phyloP scores from a whole-genome alignment of 2,888 invertebrate species.

The Morpho helenor region DNA sequence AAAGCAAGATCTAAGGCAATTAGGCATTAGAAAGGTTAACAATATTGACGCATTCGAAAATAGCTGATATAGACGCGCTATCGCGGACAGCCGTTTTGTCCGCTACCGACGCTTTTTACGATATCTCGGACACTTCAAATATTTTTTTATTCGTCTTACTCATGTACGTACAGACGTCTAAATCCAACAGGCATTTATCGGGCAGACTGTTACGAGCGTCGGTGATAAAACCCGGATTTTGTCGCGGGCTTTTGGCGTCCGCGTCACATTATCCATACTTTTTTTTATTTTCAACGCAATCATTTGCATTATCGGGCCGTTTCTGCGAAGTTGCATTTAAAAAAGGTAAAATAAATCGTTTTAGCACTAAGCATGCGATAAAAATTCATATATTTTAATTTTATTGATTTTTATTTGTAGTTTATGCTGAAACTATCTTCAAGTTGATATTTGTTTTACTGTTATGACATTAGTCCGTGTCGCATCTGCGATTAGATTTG shows the following conservation, averaged over 20 bases:
- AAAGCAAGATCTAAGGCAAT: no score
- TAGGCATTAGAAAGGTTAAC: no score
- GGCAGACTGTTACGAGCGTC: conserved; percentile 40
- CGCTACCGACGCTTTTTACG: conserved; percentile 52
- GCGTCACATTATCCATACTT: conserved; percentile 37
- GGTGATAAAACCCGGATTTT: conserved; percentile 46
- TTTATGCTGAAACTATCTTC: neutral
- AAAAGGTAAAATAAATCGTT: conserved; percentile 21
- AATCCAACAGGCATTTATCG: conserved; percentile 54
- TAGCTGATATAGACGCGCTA: conserved; percentile 25
- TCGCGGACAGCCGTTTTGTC: conserved; percentile 38
- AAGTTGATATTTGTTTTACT: no score
- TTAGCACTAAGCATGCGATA: conserved; percentile 22
- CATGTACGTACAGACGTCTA: conserved; percentile 46
- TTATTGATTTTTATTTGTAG: conserved; percentile 4
- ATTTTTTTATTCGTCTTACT: conserved; percentile 31
- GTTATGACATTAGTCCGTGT: no score
- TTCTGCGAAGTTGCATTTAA: conserved; percentile 21
- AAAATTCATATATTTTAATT: conserved; percentile 16
- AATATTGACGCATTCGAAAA: no score
- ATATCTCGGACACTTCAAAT: conserved; percentile 31
- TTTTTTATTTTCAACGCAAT: conserved; percentile 21
- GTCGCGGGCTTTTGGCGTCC: conserved; percentile 38
- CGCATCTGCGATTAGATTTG: no score
- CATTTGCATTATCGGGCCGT: conserved; percentile 22